A percentile compares a stretch with the other conserved stretches of the same genome.
Evolutionary conservation across 1,140 invertebrate species (phyloP).

Genomic region (Homarus americanus): DNA sequence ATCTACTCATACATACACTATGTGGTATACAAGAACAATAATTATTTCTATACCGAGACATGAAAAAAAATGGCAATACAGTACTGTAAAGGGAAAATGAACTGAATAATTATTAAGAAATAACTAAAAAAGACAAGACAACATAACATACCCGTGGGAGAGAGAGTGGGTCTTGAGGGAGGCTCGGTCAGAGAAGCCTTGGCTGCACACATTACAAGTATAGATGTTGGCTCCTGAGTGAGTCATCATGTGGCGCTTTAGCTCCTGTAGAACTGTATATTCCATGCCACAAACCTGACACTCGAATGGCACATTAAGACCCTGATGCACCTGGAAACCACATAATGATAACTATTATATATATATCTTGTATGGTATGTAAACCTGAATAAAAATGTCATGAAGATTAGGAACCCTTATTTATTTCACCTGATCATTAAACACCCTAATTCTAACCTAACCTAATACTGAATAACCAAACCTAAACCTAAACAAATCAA

Average conservation of each 20-base stretch:
- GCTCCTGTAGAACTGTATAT: conserved; percentile 45
- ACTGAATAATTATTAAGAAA: neutral
- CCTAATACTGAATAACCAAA: too few species aligned
- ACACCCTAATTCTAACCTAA: too few species aligned
- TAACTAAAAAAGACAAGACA: neutral
- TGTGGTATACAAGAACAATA: too few species aligned
- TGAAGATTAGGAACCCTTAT: too few species aligned
- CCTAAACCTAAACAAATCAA: too few species aligned
- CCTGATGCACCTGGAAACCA: conserved; percentile 43
- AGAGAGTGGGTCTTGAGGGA: conserved; percentile 63
- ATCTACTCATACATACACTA: too few species aligned
- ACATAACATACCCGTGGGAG: conserved; percentile 56
- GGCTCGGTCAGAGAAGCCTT: conserved; percentile 58
- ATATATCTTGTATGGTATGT: too few species aligned
- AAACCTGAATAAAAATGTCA: too few species aligned
- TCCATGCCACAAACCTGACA: conserved; percentile 64
- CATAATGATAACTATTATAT: too few species aligned
- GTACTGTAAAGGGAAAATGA: neutral
- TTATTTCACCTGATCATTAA: too few species aligned
- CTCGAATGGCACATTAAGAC: conserved; percentile 35
- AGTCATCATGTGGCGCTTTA: conserved; percentile 59
- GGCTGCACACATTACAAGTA: conserved; percentile 54
- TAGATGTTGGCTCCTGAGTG: conserved; percentile 42
- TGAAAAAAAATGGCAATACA: neutral
- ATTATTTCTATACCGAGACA: too few species aligned